Evolutionary conservation across 2,797 vertebrate genomes (phyloP).

Genomic region (Fringilla coelebs): DNA sequence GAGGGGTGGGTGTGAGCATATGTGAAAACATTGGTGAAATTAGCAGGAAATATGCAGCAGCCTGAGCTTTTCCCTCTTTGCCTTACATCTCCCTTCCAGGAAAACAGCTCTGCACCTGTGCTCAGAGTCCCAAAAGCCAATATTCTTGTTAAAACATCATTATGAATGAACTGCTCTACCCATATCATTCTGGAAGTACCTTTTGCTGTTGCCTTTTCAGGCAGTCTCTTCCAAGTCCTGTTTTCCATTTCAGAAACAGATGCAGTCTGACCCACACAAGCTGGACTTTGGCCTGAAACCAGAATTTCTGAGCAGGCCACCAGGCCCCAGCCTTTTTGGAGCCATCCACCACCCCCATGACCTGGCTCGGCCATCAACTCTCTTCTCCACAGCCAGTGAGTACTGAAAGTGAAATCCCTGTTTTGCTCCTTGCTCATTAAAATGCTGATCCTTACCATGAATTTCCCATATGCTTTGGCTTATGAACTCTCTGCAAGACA

Average conservation of each 20-base stretch:
- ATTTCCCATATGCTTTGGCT: constrained; percentile 9
- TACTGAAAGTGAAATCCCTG: background rate
- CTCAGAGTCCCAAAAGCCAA: background rate
- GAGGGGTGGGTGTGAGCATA: background rate
- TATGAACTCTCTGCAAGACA: background rate
- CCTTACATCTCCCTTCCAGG: background rate
- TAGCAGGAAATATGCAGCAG: background rate
- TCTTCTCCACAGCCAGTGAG: constrained; percentile 94
- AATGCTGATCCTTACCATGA: background rate
- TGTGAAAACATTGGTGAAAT: background rate
- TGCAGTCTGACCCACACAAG: constrained; percentile 98
- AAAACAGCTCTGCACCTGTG: background rate
- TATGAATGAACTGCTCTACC: background rate
- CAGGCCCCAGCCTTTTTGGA: constrained; percentile 92
- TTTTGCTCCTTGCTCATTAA: background rate
- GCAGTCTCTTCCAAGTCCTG: constrained; percentile 64
- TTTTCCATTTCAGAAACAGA: constrained; percentile 89
- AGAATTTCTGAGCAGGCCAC: constrained; percentile 93
- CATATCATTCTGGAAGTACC: background rate
- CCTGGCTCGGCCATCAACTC: constrained; percentile 92
- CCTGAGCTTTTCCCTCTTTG: background rate
- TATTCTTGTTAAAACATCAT: background rate
- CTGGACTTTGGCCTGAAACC: constrained; percentile 98
- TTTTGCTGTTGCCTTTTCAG: background rate
- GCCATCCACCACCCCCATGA: constrained; percentile 94